These are phyloP conservation scores for Sphaeramia orbicularis DNA, from an alignment of 2,797 vertebrate genomes.

Conservation along the genomic window DNA sequence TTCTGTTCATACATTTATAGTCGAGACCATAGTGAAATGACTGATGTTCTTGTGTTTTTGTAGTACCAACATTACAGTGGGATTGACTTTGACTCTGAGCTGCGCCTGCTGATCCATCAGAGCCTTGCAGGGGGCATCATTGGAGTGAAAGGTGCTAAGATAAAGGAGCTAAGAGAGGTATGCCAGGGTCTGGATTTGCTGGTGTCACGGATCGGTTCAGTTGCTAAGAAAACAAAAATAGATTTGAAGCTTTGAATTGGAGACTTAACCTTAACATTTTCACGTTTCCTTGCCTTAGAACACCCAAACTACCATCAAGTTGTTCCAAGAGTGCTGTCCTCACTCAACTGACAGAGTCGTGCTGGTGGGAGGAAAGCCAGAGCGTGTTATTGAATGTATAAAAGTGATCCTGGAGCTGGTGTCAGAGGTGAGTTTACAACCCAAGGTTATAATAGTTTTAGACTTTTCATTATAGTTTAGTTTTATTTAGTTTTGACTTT, in stretches of 20 bases:
- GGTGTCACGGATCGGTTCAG: background rate
- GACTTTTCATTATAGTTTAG: too few species aligned
- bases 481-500: too few species aligned
- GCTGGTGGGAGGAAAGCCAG: slow-evolving; percentile 96
- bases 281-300: slow-evolving; percentile 81
- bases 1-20: background rate
- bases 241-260: background rate
- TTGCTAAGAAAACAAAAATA: background rate
- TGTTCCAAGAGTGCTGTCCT: slow-evolving; percentile 98
- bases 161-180: slow-evolving; percentile 98
- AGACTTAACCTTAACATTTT: background rate
- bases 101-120: slow-evolving; percentile 97
- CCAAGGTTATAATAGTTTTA: too few species aligned
- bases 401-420: slow-evolving; percentile 98
- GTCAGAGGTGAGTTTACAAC: slow-evolving; percentile 87
- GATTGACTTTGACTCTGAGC: slow-evolving; percentile 96
- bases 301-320: slow-evolving; percentile 98
- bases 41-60: slow-evolving; percentile 40
- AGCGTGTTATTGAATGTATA: slow-evolving; percentile 96
- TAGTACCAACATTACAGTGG: slow-evolving; percentile 99
- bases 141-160: slow-evolving; percentile 98
- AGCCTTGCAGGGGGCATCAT: slow-evolving; percentile 98
- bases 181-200: slow-evolving; percentile 28
- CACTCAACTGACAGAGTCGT: slow-evolving; percentile 98
- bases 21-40: background rate